Evolutionary conservation across 2,113 vertebrate species (phyloP).

Genomic region (Nannospalax galili): DNA sequence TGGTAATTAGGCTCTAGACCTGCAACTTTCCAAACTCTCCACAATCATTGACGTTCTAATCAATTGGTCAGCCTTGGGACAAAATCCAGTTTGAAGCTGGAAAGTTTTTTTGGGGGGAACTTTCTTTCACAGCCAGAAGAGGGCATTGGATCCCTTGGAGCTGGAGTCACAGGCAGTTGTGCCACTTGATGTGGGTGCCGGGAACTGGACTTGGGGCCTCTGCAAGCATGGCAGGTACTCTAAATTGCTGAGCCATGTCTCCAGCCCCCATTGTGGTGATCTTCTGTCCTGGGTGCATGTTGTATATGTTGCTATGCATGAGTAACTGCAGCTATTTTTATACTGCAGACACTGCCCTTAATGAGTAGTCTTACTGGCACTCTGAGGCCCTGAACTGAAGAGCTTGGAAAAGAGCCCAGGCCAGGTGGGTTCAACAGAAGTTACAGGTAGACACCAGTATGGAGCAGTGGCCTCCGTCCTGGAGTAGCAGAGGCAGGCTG

Average conservation of each 20-base stretch:
- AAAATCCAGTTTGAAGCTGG: too few relatives aligned
- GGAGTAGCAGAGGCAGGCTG: neutral
- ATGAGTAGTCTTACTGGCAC: neutral
- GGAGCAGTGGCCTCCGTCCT: neutral
- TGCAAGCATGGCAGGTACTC: neutral
- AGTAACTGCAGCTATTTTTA: neutral
- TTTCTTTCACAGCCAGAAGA: too few relatives aligned
- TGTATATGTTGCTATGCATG: neutral
- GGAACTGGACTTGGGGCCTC: neutral
- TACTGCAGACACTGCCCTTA: neutral
- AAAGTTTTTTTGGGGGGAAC: too few relatives aligned
- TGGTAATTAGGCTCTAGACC: too few relatives aligned
- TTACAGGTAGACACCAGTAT: neutral
- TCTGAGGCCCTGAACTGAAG: fast-evolving
- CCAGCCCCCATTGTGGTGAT: neutral
- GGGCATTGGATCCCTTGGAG: neutral
- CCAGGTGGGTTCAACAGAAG: too few relatives aligned
- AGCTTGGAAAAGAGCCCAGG: neutral
- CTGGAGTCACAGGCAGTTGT: neutral
- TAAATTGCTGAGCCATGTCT: neutral
- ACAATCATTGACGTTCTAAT: too few relatives aligned
- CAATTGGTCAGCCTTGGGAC: too few relatives aligned
- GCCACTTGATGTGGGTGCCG: too few relatives aligned
- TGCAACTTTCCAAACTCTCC: too few relatives aligned
- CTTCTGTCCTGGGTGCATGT: neutral